Conservation (phyloP, 2,888 invertebrate species). For the Alloplasta piceator region DNA sequence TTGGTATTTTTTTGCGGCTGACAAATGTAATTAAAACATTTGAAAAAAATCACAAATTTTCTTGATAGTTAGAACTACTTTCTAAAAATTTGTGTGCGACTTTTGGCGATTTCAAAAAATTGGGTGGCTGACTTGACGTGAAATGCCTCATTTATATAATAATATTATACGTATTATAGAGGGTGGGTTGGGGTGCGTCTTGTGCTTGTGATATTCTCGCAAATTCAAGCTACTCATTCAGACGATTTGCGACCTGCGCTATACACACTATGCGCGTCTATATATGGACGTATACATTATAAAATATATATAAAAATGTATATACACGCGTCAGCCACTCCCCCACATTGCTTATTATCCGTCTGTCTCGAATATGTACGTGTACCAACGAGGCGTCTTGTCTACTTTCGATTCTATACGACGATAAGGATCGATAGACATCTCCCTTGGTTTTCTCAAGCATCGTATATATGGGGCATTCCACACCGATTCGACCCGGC, state of each 20-base stretch:
- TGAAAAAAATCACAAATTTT: too few relatives aligned
- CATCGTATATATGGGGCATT: slow-evolving; percentile 19
- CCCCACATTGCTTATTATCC: slow-evolving; percentile 59
- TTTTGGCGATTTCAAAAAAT: too few relatives aligned
- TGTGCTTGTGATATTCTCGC: too few relatives aligned
- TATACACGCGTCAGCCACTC: slow-evolving; percentile 26
- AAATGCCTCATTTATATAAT: too few relatives aligned
- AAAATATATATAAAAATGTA: not conserved
- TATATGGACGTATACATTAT: not conserved
- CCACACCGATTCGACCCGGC: too few relatives aligned
- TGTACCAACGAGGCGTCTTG: slow-evolving; percentile 58
- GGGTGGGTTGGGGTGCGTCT: too few relatives aligned
- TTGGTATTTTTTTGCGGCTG: too few relatives aligned
- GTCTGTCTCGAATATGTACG: slow-evolving; percentile 60
- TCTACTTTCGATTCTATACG: slow-evolving; percentile 18
- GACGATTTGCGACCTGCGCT: slow-evolving; percentile 39
- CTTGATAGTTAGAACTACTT: too few relatives aligned
- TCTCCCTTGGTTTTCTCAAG: slow-evolving; percentile 15
- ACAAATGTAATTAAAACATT: too few relatives aligned
- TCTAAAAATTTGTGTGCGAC: too few relatives aligned
- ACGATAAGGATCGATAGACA: slow-evolving; percentile 58
- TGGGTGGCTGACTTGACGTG: too few relatives aligned
- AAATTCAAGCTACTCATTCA: slow-evolving; percentile 54
- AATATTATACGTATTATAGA: too few relatives aligned
- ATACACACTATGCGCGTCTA: not conserved